Conservation (phyloP, 2,888 invertebrate species). For the Mimumesa dahlbomi region DNA sequence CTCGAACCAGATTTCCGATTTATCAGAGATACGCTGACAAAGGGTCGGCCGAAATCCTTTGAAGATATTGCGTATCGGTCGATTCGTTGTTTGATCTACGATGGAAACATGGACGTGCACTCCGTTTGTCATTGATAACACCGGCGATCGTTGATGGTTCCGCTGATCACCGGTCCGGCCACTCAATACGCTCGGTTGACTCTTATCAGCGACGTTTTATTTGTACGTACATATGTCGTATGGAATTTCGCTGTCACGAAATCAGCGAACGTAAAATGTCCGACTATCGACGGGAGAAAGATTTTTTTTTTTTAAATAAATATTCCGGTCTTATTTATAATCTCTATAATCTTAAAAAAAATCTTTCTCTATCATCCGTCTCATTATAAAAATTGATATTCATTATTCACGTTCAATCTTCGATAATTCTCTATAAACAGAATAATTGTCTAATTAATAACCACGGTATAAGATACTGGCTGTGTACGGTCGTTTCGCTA, state of each 20-base stretch:
- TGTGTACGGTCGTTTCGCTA: no score
- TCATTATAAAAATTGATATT: no score
- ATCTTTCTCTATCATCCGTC: no score
- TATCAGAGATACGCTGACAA: constrained; percentile 61
- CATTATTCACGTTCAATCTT: no score
- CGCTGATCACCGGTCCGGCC: constrained; percentile 48
- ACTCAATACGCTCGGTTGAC: constrained; percentile 29
- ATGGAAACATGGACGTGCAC: constrained; percentile 65
- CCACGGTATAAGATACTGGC: no score
- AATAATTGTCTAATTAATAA: no score
- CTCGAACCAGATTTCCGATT: constrained; percentile 63
- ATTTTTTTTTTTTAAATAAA: no score
- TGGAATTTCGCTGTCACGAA: constrained; percentile 33
- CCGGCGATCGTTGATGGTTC: constrained; percentile 48
- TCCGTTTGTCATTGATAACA: constrained; percentile 62
- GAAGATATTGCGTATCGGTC: constrained; percentile 73
- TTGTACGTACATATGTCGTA: constrained; percentile 28
- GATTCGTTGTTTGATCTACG: constrained; percentile 73
- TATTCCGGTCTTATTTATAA: no score
- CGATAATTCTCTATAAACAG: no score
- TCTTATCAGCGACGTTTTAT: constrained; percentile 54
- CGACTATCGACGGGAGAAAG: no score
- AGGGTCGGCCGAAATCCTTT: constrained; percentile 72
- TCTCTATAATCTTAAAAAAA: no score
- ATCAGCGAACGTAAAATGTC: constrained; percentile 31